Evolutionary conservation across 2,797 vertebrate species (phyloP), one percentile per base, ranked within the genome.

Genomic region (Characodon lateralis): DNA sequence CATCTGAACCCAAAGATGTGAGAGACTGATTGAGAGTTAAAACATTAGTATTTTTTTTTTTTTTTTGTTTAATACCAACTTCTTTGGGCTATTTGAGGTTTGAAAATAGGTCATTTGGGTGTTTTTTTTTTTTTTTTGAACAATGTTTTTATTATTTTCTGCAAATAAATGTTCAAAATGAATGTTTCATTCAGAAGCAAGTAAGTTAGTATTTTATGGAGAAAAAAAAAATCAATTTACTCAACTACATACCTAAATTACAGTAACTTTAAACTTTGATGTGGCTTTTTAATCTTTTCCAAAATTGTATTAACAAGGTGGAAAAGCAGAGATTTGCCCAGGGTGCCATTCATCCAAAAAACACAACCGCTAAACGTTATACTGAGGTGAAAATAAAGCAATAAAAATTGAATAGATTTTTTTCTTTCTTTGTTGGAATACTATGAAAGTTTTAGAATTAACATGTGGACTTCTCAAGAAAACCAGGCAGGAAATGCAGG

Each of bases 401-500:
- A 5, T 39, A 35, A 6, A 4, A 18, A 41, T 41, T 43, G 24
- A 66, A 13, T n/a, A n/a, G 5, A 26, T 13, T 43, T 43, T 43
- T 43, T 41, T 24, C 39, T 24, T 68, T n/a, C 4, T 24, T 43
- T n/a, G 35, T 43, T n/a, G 22, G n/a, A 68, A 13, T n/a, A 6
- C 24, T 46, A n/a, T 14, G 26, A 69, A 16, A 7, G 2, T 68
- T 68, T 68, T 5, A 43, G 24, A 85, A 61, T 78, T 87, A 55
- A 59, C 51, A 28, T 24, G 76, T 72, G 20, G 70, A 78, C 72
- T 83, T 69, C 46, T 46, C 39, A 12, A 69, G 66, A 41, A 69
- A 83, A 84, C 78, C 81, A 51, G 46, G 9, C 66, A 69, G 72
- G 55, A 76, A 13, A 72, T 72, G 79, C 43, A 81, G 73, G 61